phyloP scores from a whole-genome alignment of 2,888 invertebrate species.

The Agrypnus murinus region DNA sequence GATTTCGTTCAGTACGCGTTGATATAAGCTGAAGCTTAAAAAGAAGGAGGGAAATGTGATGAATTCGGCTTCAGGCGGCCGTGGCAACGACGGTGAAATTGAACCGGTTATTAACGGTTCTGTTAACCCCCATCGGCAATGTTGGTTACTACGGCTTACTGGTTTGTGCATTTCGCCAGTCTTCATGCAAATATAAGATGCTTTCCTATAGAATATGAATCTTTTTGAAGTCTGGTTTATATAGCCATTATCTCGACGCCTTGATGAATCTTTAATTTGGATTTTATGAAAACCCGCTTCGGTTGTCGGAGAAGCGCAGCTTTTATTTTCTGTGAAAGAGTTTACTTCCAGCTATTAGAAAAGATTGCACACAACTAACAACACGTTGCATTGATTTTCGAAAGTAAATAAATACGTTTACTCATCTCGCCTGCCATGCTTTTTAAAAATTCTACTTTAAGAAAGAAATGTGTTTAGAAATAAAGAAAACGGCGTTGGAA shows the following conservation, averaged over 20 bases:
- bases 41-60: slow-evolving; percentile 40
- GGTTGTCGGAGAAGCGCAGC: not conserved
- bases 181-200: slow-evolving; percentile 31
- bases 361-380: not conserved
- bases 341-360: not conserved
- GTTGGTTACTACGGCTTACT: slow-evolving; percentile 25
- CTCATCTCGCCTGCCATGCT: too few species aligned
- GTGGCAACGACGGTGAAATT: slow-evolving; percentile 40
- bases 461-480: too few species aligned
- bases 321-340: slow-evolving; percentile 15
- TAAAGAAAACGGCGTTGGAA: too few species aligned
- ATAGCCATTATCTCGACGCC: slow-evolving; percentile 17
- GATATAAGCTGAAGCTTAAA: slow-evolving; percentile 34
- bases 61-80: slow-evolving; percentile 37
- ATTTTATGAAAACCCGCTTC: not conserved
- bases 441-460: too few species aligned
- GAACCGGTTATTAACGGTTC: slow-evolving; percentile 45
- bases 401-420: too few species aligned
- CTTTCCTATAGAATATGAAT: slow-evolving; percentile 19
- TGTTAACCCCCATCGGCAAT: slow-evolving; percentile 34
- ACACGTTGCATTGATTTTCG: too few species aligned
- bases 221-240: slow-evolving; percentile 24
- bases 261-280: slow-evolving; percentile 25
- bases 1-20: slow-evolving; percentile 26
- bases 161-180: slow-evolving; percentile 32